Conservation (phyloP, 2,888 invertebrate genomes). For the Sturmia bella region DNA sequence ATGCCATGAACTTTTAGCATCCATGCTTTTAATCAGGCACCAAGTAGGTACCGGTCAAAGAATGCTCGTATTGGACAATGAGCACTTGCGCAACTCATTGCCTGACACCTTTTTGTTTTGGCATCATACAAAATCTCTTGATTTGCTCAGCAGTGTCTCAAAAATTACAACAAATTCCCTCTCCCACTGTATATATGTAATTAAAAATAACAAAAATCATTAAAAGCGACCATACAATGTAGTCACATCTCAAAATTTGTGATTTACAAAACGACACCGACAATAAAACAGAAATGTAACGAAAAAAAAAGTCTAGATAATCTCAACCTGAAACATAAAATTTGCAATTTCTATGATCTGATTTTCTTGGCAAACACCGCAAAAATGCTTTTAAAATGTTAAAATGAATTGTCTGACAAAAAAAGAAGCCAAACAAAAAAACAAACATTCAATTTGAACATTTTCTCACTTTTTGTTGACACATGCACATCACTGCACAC, state of each 20-base stretch:
- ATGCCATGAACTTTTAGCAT: too few relatives aligned
- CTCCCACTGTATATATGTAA: slow-evolving; percentile 36
- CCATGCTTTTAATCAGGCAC: too few relatives aligned
- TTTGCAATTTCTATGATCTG: slow-evolving; percentile 38
- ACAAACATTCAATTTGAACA: slow-evolving; percentile 25
- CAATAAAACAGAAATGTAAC: neutral
- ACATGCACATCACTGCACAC: slow-evolving; percentile 62
- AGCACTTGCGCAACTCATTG: too few relatives aligned
- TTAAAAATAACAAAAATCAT: slow-evolving; percentile 46
- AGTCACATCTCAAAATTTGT: slow-evolving; percentile 52
- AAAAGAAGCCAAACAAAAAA: slow-evolving; percentile 19
- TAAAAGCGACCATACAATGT: slow-evolving; percentile 51
- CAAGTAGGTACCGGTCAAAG: too few relatives aligned
- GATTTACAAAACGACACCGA: slow-evolving; percentile 28
- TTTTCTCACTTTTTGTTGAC: slow-evolving; percentile 41
- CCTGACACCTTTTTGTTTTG: too few relatives aligned
- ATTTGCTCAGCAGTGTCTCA: neutral
- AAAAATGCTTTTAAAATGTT: slow-evolving; percentile 69
- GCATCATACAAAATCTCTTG: neutral
- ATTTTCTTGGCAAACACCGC: slow-evolving; percentile 63
- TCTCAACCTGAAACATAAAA: slow-evolving; percentile 41
- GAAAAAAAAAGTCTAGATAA: slow-evolving; percentile 6
- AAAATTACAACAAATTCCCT: neutral
- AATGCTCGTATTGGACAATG: too few relatives aligned
- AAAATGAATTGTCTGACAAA: slow-evolving; percentile 49